Evolutionary conservation across 1,140 invertebrate genomes (phyloP), one percentile per base, ranked within the genome.

Genomic region (Drosophila lacteicornis): DNA sequence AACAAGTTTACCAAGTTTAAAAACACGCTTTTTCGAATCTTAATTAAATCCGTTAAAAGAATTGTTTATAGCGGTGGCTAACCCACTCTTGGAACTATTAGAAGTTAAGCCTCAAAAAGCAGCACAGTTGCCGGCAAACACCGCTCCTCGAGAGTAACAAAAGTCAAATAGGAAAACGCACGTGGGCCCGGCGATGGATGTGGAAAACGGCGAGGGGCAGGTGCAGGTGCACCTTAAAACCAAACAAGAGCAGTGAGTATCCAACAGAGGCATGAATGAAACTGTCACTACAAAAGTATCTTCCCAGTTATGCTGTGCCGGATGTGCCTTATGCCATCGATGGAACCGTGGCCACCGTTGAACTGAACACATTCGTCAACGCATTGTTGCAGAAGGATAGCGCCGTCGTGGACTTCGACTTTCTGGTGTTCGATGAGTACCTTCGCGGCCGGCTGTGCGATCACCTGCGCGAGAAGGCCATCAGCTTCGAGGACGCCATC

Each of bases 271-370:
- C 96, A 94, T 95, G 95, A 94, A 15, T 27, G 22, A 56, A 38
- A 76, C 38, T 22, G 42, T 15, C 6, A 63, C 13, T 36, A 0
- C 1, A 62, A 25, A 7, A 15, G 0, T 15, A n/a, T n/a, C 7
- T 25, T 71, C 47, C 27, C 92, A 99, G 97, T 74, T 98, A 96
- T 95, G 96, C 97, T 12, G 95, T 98, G 50, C 96, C 97, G 13
- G 96, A 98, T 93, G 95, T 95, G 79, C 96, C 97, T 0, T 96
- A 97, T 90, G 96, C 97, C 11, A 96, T 98, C 15, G 95, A 96
- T 50, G 94, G 95, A 42, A 95, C 94, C 58, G 94, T 97, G 12
- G 94, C 95, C 50, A 91, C 94, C 8, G 93, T 94, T 53, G 96
- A 97, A 59, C 93, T 99, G 4, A 98, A 97, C 93, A 95, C 94